phyloP scores from a whole-genome alignment of 2,113 vertebrate genomes.

The Rattus norvegicus region DNA sequence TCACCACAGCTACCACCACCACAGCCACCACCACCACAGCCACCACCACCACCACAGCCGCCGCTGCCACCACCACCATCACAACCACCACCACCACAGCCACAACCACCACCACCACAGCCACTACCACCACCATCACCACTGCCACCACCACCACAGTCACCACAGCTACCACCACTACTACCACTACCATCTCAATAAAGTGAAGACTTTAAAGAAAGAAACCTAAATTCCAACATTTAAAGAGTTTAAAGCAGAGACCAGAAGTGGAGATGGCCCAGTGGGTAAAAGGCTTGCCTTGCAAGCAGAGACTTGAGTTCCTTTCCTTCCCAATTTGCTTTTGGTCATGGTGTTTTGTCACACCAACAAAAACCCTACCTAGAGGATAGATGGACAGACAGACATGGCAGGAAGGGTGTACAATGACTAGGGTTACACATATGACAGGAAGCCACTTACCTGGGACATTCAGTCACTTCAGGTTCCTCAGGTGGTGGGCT shows the following conservation, averaged over 20 bases:
- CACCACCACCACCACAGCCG: no score
- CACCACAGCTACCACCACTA: not conserved
- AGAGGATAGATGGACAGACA: no score
- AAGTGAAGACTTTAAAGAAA: constrained; percentile 7
- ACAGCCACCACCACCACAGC: no score
- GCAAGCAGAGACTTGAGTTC: not conserved
- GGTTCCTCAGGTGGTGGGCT: constrained; percentile 92
- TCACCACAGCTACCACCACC: no score
- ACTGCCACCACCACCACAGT: not conserved
- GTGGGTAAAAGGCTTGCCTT: not conserved
- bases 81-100: no score
- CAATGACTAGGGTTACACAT: no score
- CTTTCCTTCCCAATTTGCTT: not conserved
- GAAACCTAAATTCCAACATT: not conserved
- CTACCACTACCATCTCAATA: not conserved
- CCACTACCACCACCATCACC: not conserved
- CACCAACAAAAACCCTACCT: not conserved
- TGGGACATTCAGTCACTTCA: constrained; percentile 91
- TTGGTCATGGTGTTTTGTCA: not conserved
- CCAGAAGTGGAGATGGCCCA: no score
- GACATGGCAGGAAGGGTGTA: not conserved
- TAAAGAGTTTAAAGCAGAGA: not conserved
- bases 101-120: no score
- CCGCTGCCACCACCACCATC: no score
- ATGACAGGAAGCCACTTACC: constrained; percentile 82